Percentiles rank a stretch among this genome's conserved stretches.
Conservation (phyloP, 2,113 vertebrate species). For the Xenotilapia flavipinnis region DNA sequence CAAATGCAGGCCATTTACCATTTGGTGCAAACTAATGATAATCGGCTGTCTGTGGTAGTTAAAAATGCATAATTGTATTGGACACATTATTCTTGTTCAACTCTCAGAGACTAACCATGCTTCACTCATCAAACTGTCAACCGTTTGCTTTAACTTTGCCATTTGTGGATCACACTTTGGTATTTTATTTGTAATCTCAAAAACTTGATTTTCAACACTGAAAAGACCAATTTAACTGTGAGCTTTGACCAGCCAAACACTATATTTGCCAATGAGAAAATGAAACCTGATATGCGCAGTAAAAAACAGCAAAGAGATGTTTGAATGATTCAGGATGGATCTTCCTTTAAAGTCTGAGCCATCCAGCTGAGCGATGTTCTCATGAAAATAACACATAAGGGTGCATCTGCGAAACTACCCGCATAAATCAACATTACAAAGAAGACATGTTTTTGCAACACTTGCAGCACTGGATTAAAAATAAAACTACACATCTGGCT, state of each 20-base stretch:
- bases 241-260: not conserved
- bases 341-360: not conserved
- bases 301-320: not conserved
- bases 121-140: not conserved
- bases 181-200: not conserved
- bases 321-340: not conserved
- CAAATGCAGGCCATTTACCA: no score
- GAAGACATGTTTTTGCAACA: not conserved
- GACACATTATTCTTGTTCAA: not conserved
- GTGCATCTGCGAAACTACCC: not conserved
- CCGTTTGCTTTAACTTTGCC: not conserved
- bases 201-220: not conserved
- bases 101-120: not conserved
- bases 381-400: not conserved
- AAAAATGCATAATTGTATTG: not conserved
- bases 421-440: conserved; percentile 12
- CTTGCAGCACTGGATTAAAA: not conserved
- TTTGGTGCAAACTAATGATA: not conserved
- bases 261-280: not conserved
- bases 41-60: not conserved
- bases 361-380: not conserved
- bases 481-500: conserved; percentile 2
- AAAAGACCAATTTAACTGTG: not conserved
- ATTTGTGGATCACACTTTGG: not conserved
- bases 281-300: accelerated